Evolutionary conservation across 2,888 invertebrate species (phyloP).

Genomic region (Tinea semifulvella): DNA sequence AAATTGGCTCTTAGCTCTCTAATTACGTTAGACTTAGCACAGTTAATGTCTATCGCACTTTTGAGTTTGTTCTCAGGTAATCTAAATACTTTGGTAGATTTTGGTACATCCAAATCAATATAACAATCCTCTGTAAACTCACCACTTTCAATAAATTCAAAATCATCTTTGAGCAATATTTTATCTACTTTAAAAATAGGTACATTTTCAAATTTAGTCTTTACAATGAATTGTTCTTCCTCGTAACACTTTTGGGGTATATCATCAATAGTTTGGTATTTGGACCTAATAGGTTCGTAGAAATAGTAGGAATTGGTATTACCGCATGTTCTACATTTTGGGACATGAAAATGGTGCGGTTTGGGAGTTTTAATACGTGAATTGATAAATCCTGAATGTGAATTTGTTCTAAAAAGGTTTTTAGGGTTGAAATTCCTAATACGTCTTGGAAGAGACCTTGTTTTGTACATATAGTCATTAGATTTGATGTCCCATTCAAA

Average conservation of each 20-base stretch:
- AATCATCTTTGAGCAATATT: conserved; percentile 25
- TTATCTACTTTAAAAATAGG: conserved; percentile 29
- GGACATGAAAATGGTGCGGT: conserved; percentile 52
- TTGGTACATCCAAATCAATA: conserved; percentile 26
- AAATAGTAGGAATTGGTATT: conserved; percentile 19
- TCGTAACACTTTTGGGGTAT: conserved; percentile 35
- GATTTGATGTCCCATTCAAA: conserved; percentile 46
- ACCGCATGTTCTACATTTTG: conserved; percentile 41
- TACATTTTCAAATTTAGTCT: conserved; percentile 32
- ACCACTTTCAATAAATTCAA: conserved; percentile 49
- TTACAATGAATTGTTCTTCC: conserved; percentile 27
- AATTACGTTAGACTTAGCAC: neutral
- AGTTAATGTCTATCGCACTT: neutral
- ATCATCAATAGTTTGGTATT: conserved; percentile 41
- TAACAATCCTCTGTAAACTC: conserved; percentile 57
- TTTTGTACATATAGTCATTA: conserved; percentile 33
- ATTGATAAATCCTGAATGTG: conserved; percentile 52
- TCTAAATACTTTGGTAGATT: neutral
- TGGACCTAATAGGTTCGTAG: conserved; percentile 25
- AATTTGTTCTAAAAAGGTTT: conserved; percentile 42
- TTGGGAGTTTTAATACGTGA: conserved; percentile 43
- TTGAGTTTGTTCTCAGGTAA: neutral
- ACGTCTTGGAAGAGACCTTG: conserved; percentile 38
- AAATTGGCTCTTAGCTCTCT: neutral
- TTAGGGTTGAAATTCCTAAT: conserved; percentile 20